Evolutionary conservation across 2,113 vertebrate genomes (phyloP).

Genomic region (Phrynosoma platyrhinos): DNA sequence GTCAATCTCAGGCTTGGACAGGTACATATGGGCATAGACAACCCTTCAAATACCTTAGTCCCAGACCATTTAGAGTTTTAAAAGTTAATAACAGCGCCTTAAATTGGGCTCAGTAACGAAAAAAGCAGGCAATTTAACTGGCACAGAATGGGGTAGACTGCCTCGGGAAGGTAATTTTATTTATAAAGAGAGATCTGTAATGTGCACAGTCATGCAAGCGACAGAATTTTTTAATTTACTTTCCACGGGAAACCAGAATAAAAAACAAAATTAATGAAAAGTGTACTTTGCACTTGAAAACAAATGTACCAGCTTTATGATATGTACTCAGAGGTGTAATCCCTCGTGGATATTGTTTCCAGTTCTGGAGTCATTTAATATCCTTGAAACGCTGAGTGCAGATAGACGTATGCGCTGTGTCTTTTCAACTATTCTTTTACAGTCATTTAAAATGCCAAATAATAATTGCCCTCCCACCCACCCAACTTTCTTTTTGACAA

Average conservation of each 20-base stretch:
- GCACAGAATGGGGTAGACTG: not conserved
- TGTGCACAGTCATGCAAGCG: constrained; percentile 37
- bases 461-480: not conserved
- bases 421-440: constrained; percentile 47
- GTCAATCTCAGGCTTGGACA: no score
- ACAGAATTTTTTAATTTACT: constrained; percentile 59
- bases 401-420: constrained; percentile 39
- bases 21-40: no score
- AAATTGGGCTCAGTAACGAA: not conserved
- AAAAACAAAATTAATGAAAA: constrained; percentile 52
- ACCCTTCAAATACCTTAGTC: no score
- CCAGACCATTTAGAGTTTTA: no score
- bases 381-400: constrained; percentile 17
- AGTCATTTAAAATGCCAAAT: constrained; percentile 53
- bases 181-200: constrained; percentile 43
- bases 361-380: constrained; percentile 45
- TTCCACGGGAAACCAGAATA: constrained; percentile 59
- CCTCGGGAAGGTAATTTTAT: constrained; percentile 20
- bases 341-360: constrained; percentile 44
- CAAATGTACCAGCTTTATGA: constrained; percentile 46
- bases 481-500: constrained; percentile 36
- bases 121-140: not conserved
- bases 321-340: constrained; percentile 49
- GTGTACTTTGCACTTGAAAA: constrained; percentile 42
- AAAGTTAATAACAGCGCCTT: not conserved